These are phyloP conservation scores for Melipona beecheii DNA, from an alignment of 2,888 invertebrate genomes.

Conservation along the genomic window DNA sequence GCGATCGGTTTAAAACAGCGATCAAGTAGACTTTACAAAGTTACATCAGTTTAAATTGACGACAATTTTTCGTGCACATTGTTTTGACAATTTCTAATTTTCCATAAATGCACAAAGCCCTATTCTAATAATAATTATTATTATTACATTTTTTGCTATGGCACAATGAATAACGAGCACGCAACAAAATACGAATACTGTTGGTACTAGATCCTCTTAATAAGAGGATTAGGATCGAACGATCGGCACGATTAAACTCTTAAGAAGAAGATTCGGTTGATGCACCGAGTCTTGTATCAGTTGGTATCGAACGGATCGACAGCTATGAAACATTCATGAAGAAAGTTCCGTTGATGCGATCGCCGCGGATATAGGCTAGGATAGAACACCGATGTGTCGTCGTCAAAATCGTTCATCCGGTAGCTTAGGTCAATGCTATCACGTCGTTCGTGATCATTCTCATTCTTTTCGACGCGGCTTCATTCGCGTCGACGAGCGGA, in stretches of 20 bases:
- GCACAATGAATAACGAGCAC: too few species aligned
- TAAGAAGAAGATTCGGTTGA: conserved; percentile 2
- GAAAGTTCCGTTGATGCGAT: neutral
- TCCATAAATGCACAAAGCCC: too few species aligned
- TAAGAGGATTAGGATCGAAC: conserved; percentile 1
- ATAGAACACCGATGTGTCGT: conserved; percentile 44
- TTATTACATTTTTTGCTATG: too few species aligned
- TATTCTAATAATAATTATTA: too few species aligned
- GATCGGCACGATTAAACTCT: neutral
- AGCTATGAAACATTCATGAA: conserved; percentile 69
- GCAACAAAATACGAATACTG: too few species aligned
- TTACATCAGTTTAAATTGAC: too few species aligned
- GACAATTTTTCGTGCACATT: too few species aligned
- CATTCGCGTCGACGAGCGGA: neutral
- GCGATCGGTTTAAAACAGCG: too few species aligned
- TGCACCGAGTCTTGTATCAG: conserved; percentile 31
- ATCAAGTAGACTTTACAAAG: too few species aligned
- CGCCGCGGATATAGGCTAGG: conserved; percentile 6
- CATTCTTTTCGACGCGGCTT: neutral
- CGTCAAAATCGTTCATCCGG: conserved; percentile 36
- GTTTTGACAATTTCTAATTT: too few species aligned
- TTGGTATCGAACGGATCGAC: conserved; percentile 55
- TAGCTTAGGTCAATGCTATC: conserved; percentile 18
- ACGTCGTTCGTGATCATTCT: conserved; percentile 2
- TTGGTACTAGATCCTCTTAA: neutral